phyloP scores from a whole-genome alignment of 1,140 invertebrate genomes.

The Zaprionus camerounensis region DNA sequence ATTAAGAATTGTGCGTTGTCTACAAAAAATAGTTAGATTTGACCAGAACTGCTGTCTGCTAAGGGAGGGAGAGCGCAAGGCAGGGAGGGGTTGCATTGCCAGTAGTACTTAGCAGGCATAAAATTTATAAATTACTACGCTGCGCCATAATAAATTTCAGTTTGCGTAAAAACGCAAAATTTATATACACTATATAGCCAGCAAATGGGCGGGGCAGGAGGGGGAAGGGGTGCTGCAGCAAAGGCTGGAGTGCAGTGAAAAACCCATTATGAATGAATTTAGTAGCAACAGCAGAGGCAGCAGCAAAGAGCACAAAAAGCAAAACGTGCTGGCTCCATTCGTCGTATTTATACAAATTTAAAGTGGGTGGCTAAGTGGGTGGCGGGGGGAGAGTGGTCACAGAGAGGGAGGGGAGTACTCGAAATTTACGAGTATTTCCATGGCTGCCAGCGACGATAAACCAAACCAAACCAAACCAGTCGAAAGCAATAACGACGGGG shows the following conservation, averaged over 20 bases:
- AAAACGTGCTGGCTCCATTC: slow-evolving; percentile 49
- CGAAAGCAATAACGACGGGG: slow-evolving; percentile 75
- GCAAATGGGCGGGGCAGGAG: not conserved
- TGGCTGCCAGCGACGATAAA: slow-evolving; percentile 77
- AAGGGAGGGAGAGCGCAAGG: slow-evolving; percentile 5
- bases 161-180: slow-evolving; percentile 82
- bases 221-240: not conserved
- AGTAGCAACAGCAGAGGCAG: slow-evolving; percentile 52
- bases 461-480: slow-evolving; percentile 67
- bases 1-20: slow-evolving; percentile 69
- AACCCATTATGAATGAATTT: slow-evolving; percentile 83
- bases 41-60: slow-evolving; percentile 24
- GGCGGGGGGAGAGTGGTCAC: not conserved
- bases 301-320: slow-evolving; percentile 73
- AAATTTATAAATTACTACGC: slow-evolving; percentile 80
- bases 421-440: slow-evolving; percentile 80
- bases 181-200: slow-evolving; percentile 64
- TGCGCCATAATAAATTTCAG: slow-evolving; percentile 82
- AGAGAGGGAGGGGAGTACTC: slow-evolving; percentile 38
- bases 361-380: slow-evolving; percentile 21
- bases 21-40: slow-evolving; percentile 28
- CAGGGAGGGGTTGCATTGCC: slow-evolving; percentile 11
- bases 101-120: slow-evolving; percentile 76
- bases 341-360: slow-evolving; percentile 66
- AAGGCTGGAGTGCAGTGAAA: slow-evolving; percentile 51